A percentile compares a stretch with the other conserved stretches of the same genome.
Conservation (phyloP, 1,140 invertebrate genomes). For the Papilio machaon region DNA sequence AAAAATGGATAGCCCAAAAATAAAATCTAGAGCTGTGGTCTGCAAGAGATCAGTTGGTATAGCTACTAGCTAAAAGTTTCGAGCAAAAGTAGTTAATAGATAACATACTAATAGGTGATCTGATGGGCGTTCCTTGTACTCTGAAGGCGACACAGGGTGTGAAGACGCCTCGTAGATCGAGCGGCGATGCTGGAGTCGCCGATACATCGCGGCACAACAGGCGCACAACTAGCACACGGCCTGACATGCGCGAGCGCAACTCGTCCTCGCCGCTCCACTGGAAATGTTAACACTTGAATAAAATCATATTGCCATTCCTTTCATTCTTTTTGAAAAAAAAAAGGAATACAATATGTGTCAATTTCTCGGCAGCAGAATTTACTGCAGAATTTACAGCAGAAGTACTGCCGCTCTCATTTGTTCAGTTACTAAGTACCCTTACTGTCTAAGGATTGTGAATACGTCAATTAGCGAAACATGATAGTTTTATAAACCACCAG, state of each 20-base stretch:
- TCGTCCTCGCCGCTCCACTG: constrained; percentile 92
- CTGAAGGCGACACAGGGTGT: constrained; percentile 92
- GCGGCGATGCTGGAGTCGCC: constrained; percentile 75
- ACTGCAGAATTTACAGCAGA: too few relatives aligned
- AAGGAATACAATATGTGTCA: too few relatives aligned
- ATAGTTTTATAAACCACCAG: too few relatives aligned
- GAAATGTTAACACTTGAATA: constrained; percentile 51
- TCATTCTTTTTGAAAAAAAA: background rate
- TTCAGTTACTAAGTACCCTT: too few relatives aligned
- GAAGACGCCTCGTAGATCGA: constrained; percentile 84
- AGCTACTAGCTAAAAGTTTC: too few relatives aligned
- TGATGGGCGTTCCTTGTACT: constrained; percentile 89
- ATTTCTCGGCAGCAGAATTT: too few relatives aligned
- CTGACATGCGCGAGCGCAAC: constrained; percentile 87
- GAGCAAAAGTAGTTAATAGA: background rate
- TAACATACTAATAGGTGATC: constrained; percentile 85
- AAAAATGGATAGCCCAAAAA: too few relatives aligned
- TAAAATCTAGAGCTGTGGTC: background rate
- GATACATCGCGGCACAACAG: constrained; percentile 90
- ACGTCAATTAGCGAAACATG: too few relatives aligned
- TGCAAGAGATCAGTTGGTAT: background rate
- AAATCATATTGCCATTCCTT: too few relatives aligned
- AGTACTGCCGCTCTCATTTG: too few relatives aligned
- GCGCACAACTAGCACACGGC: constrained; percentile 89
- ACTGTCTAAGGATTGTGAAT: too few relatives aligned